Percentiles rank a stretch among this genome's conserved stretches.
Evolutionary conservation across 2,113 vertebrate genomes (phyloP).

Genomic region (Serinus canaria): DNA sequence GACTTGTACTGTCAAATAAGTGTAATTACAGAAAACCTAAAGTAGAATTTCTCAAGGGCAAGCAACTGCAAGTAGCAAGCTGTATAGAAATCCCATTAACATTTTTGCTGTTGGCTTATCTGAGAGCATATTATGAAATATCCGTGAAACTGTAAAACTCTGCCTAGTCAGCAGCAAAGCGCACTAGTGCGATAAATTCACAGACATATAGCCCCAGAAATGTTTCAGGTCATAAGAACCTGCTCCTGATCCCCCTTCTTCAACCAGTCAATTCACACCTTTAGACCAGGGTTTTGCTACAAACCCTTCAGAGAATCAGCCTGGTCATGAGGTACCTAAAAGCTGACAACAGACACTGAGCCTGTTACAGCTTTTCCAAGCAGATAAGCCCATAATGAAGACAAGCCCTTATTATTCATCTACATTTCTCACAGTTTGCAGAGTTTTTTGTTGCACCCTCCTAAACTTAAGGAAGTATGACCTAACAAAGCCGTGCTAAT

Average conservation of each 20-base stretch:
- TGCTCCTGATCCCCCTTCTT: neutral
- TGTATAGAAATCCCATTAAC: neutral
- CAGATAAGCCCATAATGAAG: neutral
- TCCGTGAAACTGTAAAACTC: neutral
- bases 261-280: neutral
- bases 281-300: neutral
- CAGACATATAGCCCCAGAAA: neutral
- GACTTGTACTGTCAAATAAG: neutral
- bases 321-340: neutral
- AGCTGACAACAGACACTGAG: fast-evolving
- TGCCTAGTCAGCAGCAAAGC: neutral
- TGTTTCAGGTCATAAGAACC: neutral
- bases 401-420: neutral
- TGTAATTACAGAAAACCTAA: neutral
- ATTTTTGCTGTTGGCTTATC: neutral
- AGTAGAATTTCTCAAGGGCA: neutral
- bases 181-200: neutral
- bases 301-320: neutral
- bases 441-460: neutral
- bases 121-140: neutral
- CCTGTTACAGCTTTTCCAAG: neutral
- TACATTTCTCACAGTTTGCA: neutral
- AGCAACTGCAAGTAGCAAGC: neutral
- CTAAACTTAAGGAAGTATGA: neutral
- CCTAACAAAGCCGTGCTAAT: neutral